Conservation (phyloP, 2,113 vertebrate genomes). For the Cephalopterus ornatus region DNA sequence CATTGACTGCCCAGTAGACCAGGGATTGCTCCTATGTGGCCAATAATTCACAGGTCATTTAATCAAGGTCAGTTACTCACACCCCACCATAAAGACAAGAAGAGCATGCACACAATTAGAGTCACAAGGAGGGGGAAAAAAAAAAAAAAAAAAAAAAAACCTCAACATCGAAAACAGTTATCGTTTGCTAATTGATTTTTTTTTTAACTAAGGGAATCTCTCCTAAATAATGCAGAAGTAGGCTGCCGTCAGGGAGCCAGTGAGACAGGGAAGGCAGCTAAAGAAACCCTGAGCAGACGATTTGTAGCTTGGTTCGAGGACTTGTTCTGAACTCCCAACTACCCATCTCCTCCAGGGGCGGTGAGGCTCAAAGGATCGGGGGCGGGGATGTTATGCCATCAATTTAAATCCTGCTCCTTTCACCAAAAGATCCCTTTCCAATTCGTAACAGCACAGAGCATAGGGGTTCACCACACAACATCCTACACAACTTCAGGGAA, state of each 20-base stretch:
- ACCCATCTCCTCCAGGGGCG: background rate
- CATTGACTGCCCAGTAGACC: background rate
- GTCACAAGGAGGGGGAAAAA: background rate
- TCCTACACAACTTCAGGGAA: background rate
- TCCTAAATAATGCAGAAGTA: conserved; percentile 6
- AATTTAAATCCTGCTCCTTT: background rate
- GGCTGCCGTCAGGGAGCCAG: background rate
- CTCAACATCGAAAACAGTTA: background rate
- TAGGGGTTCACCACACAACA: background rate
- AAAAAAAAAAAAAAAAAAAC: background rate
- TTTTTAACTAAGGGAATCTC: background rate
- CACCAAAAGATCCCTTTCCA: background rate
- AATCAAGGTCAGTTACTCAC: background rate
- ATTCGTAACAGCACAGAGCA: background rate
- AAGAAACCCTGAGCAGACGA: background rate
- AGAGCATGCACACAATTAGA: background rate
- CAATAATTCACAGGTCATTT: conserved; percentile 50
- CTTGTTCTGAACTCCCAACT: background rate
- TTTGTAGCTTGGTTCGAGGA: background rate
- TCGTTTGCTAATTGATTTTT: background rate
- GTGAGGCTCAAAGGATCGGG: background rate
- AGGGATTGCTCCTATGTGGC: conserved; percentile 37
- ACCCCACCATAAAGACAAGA: background rate
- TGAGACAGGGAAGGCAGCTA: background rate
- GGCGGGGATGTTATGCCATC: background rate